These are phyloP conservation scores for Andrena bicolor DNA, from an alignment of 2,888 invertebrate species.

Conservation along the genomic window DNA sequence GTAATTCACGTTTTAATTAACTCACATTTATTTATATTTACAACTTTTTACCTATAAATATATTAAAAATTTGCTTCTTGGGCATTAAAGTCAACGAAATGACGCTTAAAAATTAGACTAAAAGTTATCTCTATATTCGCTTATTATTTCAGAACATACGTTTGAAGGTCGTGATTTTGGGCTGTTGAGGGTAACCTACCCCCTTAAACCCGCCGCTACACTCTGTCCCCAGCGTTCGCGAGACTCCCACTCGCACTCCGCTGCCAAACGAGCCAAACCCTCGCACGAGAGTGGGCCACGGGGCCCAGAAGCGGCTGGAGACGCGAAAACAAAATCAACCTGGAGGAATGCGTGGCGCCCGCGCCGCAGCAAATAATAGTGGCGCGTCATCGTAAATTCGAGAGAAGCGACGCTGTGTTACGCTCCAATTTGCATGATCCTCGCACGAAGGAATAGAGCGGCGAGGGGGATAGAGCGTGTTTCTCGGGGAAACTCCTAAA, in stretches of 20 bases:
- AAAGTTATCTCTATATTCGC: no score
- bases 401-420: background rate
- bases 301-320: background rate
- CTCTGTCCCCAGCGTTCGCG: background rate
- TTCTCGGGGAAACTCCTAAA: slow-evolving; percentile 62
- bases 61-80: no score
- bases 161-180: no score
- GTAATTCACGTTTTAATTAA: no score
- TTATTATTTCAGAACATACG: no score
- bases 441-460: slow-evolving; percentile 8
- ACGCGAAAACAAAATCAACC: background rate
- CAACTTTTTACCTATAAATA: no score
- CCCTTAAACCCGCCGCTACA: no score
- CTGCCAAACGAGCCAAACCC: background rate
- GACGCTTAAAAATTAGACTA: no score
- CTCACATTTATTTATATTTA: no score
- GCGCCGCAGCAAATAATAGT: slow-evolving; percentile 3
- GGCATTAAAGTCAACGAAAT: no score
- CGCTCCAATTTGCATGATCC: slow-evolving; percentile 44
- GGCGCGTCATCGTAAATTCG: slow-evolving; percentile 20
- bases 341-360: slow-evolving; percentile 29
- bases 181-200: no score
- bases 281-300: background rate
- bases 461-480: slow-evolving; percentile 46
- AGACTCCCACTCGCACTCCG: background rate